These are phyloP conservation scores for Bombus impatiens DNA, from an alignment of 1,140 invertebrate genomes.

Conservation along the genomic window DNA sequence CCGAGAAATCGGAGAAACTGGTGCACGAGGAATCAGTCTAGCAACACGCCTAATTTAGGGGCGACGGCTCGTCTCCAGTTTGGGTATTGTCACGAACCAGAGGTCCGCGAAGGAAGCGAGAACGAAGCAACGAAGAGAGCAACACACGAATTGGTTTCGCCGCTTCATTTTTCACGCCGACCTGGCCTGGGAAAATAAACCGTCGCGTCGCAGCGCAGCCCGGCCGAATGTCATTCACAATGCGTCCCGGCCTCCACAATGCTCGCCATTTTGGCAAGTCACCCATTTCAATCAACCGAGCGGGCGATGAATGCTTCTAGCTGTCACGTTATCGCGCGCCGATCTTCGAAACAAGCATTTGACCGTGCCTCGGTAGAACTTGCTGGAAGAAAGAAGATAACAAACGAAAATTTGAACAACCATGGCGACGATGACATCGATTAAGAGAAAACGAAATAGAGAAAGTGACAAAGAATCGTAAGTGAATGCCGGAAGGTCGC, in stretches of 20 bases:
- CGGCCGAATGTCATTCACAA: slow-evolving; percentile 50
- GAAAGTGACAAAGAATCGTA: neutral
- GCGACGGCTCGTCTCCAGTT: slow-evolving; percentile 40
- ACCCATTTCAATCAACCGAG: slow-evolving; percentile 68
- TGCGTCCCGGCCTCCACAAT: slow-evolving; percentile 46
- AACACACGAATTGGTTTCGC: slow-evolving; percentile 64
- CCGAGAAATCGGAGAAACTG: neutral
- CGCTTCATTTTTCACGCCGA: slow-evolving; percentile 68
- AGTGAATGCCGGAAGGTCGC: no score
- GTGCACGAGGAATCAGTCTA: neutral
- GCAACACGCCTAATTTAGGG: slow-evolving; percentile 35
- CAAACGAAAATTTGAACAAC: neutral
- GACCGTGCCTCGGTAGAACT: neutral
- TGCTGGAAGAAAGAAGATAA: neutral
- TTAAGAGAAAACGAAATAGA: neutral
- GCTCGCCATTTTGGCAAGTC: slow-evolving; percentile 66
- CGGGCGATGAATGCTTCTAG: neutral
- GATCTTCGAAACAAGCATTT: neutral
- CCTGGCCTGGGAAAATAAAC: slow-evolving; percentile 58
- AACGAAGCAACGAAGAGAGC: slow-evolving; percentile 40
- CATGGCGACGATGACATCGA: neutral
- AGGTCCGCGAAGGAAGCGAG: slow-evolving; percentile 8
- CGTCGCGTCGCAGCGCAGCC: slow-evolving; percentile 36
- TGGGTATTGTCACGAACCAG: slow-evolving; percentile 46
- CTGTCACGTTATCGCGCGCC: neutral